These are phyloP conservation scores for Cladopsammia gracilis DNA, from an alignment of 64 coral and sea anemone genomes.

Conservation along the genomic window DNA sequence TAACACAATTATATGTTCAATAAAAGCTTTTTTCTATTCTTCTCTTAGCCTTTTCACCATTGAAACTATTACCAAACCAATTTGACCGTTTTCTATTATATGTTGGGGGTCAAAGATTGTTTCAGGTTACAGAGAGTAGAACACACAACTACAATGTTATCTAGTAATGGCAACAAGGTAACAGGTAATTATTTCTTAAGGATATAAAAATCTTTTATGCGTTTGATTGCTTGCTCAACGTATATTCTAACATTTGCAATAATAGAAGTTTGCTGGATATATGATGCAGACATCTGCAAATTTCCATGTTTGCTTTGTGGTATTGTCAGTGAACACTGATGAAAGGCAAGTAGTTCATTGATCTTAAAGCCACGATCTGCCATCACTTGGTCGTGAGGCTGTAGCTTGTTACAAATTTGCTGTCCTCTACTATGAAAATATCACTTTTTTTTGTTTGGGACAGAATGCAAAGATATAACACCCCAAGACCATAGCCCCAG, in stretches of 20 bases:
- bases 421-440: conserved; percentile 48
- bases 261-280: conserved; percentile 52
- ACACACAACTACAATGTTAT: conserved; percentile 69
- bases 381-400: conserved; percentile 70
- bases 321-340: conserved; percentile 72
- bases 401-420: conserved; percentile 46
- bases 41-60: background rate
- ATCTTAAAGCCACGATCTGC: conserved; percentile 83
- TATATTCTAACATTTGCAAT: conserved; percentile 82
- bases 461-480: too few relatives aligned
- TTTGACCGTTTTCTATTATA: conserved; percentile 16
- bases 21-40: conserved; percentile 33
- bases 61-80: background rate
- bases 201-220: conserved; percentile 71
- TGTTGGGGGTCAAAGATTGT: conserved; percentile 52
- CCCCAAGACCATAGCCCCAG: too few relatives aligned
- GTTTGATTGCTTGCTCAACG: conserved; percentile 68
- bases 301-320: conserved; percentile 58
- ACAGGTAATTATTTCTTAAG: conserved; percentile 62
- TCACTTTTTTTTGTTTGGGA: too few relatives aligned
- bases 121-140: conserved; percentile 47
- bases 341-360: conserved; percentile 39
- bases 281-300: conserved; percentile 48
- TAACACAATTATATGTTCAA: conserved; percentile 39
- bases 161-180: conserved; percentile 60